phyloP scores from a whole-genome alignment of 2,113 vertebrate genomes.

The Noturus placidus region DNA sequence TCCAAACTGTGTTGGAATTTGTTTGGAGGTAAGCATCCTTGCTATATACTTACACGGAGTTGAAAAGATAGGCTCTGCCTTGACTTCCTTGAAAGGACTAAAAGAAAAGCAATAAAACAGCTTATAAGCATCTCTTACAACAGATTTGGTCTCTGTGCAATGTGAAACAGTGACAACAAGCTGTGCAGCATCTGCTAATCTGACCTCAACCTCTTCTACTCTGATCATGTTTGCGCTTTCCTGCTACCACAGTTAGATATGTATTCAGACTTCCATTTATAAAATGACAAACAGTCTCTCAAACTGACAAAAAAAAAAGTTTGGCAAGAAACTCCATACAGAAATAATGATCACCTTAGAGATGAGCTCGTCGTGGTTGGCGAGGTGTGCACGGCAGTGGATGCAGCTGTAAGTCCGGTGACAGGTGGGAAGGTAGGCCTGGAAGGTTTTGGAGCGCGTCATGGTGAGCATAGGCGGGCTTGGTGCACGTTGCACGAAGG shows the following conservation, averaged over 20 bases:
- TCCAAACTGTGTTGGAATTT: neutral
- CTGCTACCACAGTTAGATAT: neutral
- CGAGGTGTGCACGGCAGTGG: constrained; percentile 95
- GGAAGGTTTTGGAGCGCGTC: constrained; percentile 99
- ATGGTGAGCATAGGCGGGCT: constrained; percentile 97
- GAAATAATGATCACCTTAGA: constrained; percentile 83
- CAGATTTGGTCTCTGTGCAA: neutral
- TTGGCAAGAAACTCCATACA: neutral
- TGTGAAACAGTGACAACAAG: constrained; percentile 24
- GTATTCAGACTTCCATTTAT: neutral
- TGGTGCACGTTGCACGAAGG: constrained; percentile 92
- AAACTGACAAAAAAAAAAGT: neutral
- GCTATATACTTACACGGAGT: constrained; percentile 85
- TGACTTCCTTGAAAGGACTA: constrained; percentile 96
- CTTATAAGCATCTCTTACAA: constrained; percentile 20
- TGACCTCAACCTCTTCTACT: neutral
- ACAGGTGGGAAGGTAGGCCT: constrained; percentile 96
- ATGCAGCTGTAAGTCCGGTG: constrained; percentile 99
- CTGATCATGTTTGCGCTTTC: constrained; percentile 15
- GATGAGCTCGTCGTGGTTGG: constrained; percentile 98
- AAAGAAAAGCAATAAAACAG: constrained; percentile 35
- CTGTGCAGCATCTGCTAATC: constrained; percentile 22
- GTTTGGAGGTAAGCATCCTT: neutral
- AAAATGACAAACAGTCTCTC: neutral
- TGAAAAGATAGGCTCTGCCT: constrained; percentile 92